Evolutionary conservation across 2,797 vertebrate genomes (phyloP).

Genomic region (Anguilla anguilla): DNA sequence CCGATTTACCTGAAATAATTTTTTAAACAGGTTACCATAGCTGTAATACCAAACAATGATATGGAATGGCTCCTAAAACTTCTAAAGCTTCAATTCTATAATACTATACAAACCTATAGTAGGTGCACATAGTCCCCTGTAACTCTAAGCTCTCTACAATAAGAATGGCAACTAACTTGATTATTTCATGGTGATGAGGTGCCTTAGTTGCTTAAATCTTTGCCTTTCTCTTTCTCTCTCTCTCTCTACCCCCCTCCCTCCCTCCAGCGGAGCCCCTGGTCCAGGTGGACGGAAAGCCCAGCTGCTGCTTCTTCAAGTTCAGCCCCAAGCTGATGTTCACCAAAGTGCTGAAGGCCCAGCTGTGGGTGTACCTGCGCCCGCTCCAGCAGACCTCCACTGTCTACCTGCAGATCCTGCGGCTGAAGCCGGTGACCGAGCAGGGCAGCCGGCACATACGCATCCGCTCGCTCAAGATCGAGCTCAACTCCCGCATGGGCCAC

Average conservation of each 20-base stretch:
- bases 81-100: neutral
- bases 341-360: conserved; percentile 97
- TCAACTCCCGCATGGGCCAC: conserved; percentile 90
- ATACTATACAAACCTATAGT: neutral
- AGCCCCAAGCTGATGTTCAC: conserved; percentile 99
- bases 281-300: conserved; percentile 94
- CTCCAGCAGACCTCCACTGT: conserved; percentile 94
- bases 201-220: neutral
- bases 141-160: neutral
- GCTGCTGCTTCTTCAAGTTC: conserved; percentile 99
- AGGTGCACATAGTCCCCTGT: neutral
- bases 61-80: neutral
- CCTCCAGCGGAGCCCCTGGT: conserved; percentile 88
- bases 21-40: neutral
- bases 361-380: conserved; percentile 96
- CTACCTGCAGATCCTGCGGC: conserved; percentile 95
- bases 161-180: neutral
- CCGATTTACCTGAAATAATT: neutral
- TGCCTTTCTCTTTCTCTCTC: conserved; percentile 26
- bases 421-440: conserved; percentile 91
- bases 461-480: conserved; percentile 95
- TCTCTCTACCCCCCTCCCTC: conserved; percentile 38
- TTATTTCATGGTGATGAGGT: neutral
- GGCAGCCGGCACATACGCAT: conserved; percentile 96
- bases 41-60: neutral